These are phyloP conservation scores for Benitochromis conjunctus DNA, from an alignment of 2,113 vertebrate species.

Conservation along the genomic window DNA sequence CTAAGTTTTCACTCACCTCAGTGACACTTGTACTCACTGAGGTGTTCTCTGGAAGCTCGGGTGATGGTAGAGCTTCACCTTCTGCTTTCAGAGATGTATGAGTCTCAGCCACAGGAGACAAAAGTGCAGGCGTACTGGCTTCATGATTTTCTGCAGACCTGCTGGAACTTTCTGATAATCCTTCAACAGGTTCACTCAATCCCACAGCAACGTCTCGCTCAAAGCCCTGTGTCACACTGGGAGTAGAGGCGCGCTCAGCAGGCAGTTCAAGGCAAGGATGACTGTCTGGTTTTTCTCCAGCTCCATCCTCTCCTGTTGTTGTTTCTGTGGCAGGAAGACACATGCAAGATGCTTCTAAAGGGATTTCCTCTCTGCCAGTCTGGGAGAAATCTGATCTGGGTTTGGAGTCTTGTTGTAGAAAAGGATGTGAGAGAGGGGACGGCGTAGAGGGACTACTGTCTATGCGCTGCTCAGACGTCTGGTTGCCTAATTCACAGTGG, in stretches of 20 bases:
- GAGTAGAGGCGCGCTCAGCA: background rate
- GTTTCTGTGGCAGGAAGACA: background rate
- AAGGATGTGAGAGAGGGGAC: background rate
- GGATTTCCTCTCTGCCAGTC: constrained; percentile 14
- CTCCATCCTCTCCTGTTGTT: constrained; percentile 8
- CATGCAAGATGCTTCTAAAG: background rate
- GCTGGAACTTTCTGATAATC: constrained; percentile 7
- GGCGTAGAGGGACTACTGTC: background rate
- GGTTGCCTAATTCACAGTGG: constrained; percentile 24
- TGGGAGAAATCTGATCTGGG: constrained; percentile 19
- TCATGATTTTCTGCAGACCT: background rate
- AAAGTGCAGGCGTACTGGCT: background rate
- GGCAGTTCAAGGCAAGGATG: background rate
- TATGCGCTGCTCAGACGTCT: constrained; percentile 9
- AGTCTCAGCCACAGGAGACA: background rate
- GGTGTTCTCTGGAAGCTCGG: background rate
- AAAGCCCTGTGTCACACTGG: background rate
- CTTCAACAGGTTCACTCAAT: background rate
- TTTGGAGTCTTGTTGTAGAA: background rate
- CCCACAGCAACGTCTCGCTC: background rate
- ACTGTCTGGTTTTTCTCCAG: background rate
- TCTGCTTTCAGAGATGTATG: background rate
- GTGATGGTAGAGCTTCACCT: background rate
- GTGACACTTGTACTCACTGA: background rate
- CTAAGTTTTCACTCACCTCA: background rate